A percentile compares a stretch with the other conserved stretches of the same genome.
Conservation (phyloP, 2,888 invertebrate species). For the Caenorhabditis sinica region DNA sequence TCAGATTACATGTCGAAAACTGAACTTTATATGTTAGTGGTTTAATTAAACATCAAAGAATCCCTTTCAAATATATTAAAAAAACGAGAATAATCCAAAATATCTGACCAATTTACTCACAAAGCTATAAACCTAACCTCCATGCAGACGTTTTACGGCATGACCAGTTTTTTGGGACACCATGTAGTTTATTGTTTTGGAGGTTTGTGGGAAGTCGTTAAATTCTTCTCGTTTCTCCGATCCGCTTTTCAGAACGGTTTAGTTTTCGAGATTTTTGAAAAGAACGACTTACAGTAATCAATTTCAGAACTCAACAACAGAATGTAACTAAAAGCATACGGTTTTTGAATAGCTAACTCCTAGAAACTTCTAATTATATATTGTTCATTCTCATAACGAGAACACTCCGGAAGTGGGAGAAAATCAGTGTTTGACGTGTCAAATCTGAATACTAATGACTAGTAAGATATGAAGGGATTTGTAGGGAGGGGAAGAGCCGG, state of each 20-base stretch:
- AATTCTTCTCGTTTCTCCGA: neutral
- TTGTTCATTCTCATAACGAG: neutral
- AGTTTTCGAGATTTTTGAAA: neutral
- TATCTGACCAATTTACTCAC: conserved; percentile 7
- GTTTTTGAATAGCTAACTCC: too few species aligned
- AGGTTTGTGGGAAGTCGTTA: conserved; percentile 5
- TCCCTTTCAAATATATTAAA: neutral
- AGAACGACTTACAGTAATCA: neutral
- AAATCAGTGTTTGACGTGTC: conserved; percentile 7
- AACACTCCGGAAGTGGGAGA: neutral
- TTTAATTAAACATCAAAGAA: neutral
- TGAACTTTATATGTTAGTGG: neutral
- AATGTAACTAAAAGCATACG: too few species aligned
- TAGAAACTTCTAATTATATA: too few species aligned
- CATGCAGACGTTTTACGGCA: conserved; percentile 25
- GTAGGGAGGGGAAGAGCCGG: conserved; percentile 33
- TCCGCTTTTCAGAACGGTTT: neutral
- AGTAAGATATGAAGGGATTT: conserved; percentile 22
- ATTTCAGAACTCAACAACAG: too few species aligned
- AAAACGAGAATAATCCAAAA: conserved; percentile 1
- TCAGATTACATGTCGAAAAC: neutral
- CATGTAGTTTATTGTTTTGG: conserved; percentile 26
- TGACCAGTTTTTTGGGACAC: conserved; percentile 30
- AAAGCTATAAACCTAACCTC: conserved; percentile 35
- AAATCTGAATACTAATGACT: conserved; percentile 4